phyloP scores from a whole-genome alignment of 2,797 vertebrate genomes.

The Megaceryle alcyon region DNA sequence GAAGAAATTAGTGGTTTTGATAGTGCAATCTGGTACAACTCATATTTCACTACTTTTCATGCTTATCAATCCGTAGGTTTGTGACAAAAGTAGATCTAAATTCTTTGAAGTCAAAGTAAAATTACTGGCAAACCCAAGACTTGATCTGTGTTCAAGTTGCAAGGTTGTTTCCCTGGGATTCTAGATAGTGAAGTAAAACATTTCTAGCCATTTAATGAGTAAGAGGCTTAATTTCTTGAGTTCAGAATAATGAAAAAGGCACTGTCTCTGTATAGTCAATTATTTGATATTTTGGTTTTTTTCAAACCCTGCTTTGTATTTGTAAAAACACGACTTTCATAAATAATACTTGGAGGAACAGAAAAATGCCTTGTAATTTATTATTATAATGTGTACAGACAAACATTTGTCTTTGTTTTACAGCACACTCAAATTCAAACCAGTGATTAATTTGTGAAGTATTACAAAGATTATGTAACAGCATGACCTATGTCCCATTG shows the following conservation, averaged over 20 bases:
- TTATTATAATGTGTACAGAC: background rate
- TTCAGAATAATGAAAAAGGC: background rate
- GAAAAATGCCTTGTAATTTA: background rate
- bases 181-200: background rate
- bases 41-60: background rate
- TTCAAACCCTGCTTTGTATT: background rate
- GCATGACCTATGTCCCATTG: background rate
- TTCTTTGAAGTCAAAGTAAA: background rate
- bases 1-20: background rate
- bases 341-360: background rate
- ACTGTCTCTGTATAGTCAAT: background rate
- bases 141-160: background rate
- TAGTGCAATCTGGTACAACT: background rate
- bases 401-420: background rate
- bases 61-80: background rate
- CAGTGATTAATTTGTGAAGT: background rate
- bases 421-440: background rate
- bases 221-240: background rate
- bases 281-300: background rate
- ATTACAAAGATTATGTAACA: background rate
- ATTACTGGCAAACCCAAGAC: background rate
- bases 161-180: background rate
- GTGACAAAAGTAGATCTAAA: background rate
- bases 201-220: background rate
- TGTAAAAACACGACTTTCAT: background rate